phyloP scores from a whole-genome alignment of 64 coral and sea anemone genomes.

The Montipora efflorescens region DNA sequence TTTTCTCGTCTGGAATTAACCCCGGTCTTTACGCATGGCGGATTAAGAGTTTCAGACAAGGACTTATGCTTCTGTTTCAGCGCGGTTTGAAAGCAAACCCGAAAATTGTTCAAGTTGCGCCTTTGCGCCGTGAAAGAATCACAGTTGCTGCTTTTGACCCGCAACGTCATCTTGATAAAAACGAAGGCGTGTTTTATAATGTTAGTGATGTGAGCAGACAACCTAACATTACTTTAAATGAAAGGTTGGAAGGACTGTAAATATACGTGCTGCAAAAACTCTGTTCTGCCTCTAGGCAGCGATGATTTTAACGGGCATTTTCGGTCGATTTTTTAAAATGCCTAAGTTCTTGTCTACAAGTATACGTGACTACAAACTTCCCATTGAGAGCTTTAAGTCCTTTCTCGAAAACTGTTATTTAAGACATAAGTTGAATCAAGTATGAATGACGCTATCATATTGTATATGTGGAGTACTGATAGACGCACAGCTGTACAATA shows the following conservation, averaged over 20 bases:
- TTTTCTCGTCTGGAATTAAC: slow-evolving; percentile 90
- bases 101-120: slow-evolving; percentile 16
- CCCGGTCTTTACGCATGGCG: slow-evolving; percentile 86
- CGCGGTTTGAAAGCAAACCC: background rate
- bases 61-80: slow-evolving; percentile 51
- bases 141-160: background rate
- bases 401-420: background rate
- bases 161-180: background rate
- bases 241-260: background rate
- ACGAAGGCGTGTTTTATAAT: background rate
- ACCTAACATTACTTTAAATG: background rate
- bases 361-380: no score
- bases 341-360: no score
- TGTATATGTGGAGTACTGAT: background rate
- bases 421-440: background rate
- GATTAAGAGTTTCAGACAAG: slow-evolving; percentile 75
- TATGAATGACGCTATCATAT: background rate
- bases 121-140: background rate
- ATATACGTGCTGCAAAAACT: no score
- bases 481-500: background rate
- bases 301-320: no score
- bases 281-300: no score
- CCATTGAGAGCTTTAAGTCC: background rate
- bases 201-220: background rate
- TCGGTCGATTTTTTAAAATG: no score